Conservation (phyloP, 2,888 invertebrate genomes). For the Parnassius smintheus region DNA sequence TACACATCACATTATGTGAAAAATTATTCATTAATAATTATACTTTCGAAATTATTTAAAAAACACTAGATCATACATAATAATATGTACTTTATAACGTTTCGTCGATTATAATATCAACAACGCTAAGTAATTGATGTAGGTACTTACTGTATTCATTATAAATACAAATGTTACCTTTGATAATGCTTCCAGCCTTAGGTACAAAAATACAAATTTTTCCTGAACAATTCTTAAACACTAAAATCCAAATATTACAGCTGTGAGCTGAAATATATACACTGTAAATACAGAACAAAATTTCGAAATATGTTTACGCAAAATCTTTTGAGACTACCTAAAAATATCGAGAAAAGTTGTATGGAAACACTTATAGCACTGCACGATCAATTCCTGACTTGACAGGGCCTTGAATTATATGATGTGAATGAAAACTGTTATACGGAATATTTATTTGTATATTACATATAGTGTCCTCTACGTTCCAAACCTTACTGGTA, state of each 20-base stretch:
- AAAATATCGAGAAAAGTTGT: constrained; percentile 10
- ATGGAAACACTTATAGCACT: constrained; percentile 45
- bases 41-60: constrained; percentile 5
- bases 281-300: not conserved
- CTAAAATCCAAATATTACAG: too few species aligned
- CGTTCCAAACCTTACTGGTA: constrained; percentile 43
- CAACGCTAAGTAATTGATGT: not conserved
- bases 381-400: constrained; percentile 38
- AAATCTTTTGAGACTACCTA: not conserved
- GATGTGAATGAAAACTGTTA: constrained; percentile 45
- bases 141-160: constrained; percentile 1
- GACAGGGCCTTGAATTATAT: constrained; percentile 43
- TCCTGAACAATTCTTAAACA: too few species aligned
- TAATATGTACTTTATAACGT: constrained; percentile 9
- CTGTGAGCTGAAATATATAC: not conserved
- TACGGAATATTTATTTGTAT: constrained; percentile 44
- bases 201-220: not conserved
- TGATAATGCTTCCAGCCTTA: not conserved
- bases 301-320: not conserved
- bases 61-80: constrained; percentile 8
- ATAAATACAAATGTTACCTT: constrained; percentile 3
- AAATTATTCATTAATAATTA: too few species aligned
- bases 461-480: constrained; percentile 44
- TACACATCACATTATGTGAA: constrained; percentile 13
- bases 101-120: not conserved